phyloP scores from a whole-genome alignment of 2,888 invertebrate species.

The Andrena haemorrhoa region DNA sequence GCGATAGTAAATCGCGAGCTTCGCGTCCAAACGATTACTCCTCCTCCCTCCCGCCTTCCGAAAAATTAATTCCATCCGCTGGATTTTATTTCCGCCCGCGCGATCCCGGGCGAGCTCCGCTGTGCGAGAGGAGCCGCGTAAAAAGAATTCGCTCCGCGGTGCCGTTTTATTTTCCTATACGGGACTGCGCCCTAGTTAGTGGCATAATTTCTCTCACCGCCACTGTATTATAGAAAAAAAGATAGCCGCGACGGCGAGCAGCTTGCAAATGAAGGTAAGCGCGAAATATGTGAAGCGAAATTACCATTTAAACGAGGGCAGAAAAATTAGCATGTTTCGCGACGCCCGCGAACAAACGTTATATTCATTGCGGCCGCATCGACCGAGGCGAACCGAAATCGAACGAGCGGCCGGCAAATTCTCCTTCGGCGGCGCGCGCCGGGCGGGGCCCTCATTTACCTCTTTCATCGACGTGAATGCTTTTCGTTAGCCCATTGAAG shows the following conservation, averaged over 20 bases:
- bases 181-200: too few species aligned
- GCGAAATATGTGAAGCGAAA: neutral
- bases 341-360: neutral
- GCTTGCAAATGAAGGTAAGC: neutral
- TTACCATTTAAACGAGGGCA: neutral
- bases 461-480: constrained; percentile 17
- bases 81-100: neutral
- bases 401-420: neutral
- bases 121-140: too few species aligned
- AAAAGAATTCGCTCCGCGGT: neutral
- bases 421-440: neutral
- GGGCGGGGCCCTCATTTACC: constrained; percentile 5
- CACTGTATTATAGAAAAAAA: neutral
- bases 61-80: constrained; percentile 22
- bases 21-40: neutral
- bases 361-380: neutral
- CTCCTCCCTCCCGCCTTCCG: neutral
- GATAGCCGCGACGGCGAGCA: neutral
- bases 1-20: constrained; percentile 19
- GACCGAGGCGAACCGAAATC: constrained; percentile 5
- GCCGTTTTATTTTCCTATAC: constrained; percentile 4
- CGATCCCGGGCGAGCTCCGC: too few species aligned
- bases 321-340: constrained; percentile 16
- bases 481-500: constrained; percentile 16
- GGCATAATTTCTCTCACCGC: neutral